Conservation (phyloP, 2,797 vertebrate species). For the Arnoldichthys spilopterus region DNA sequence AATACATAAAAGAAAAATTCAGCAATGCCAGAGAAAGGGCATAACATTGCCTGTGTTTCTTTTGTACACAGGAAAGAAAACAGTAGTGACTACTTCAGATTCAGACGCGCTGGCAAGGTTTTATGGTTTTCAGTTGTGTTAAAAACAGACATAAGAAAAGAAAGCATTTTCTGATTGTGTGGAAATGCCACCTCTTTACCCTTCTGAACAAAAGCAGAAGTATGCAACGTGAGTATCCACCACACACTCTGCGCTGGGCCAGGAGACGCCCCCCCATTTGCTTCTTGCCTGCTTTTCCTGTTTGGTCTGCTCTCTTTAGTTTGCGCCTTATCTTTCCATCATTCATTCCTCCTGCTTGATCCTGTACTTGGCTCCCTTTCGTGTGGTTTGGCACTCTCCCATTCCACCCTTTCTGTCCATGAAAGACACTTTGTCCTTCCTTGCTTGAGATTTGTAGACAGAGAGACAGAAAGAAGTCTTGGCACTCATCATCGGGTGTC, state of each 20-base stretch:
- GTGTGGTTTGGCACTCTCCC: conserved; percentile 71
- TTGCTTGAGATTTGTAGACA: conserved; percentile 44
- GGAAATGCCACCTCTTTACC: conserved; percentile 15
- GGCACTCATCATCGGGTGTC: conserved; percentile 58
- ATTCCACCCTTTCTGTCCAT: conserved; percentile 60
- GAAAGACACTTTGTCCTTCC: conserved; percentile 68
- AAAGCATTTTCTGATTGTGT: conserved; percentile 15
- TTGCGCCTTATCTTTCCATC: conserved; percentile 80
- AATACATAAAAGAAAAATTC: conserved; percentile 80
- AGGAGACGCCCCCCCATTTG: conserved; percentile 71
- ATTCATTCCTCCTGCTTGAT: conserved; percentile 80
- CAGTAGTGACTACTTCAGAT: conserved; percentile 56
- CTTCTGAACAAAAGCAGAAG: conserved; percentile 36
- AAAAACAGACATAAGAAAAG: background rate
- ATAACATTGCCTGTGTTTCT: conserved; percentile 72
- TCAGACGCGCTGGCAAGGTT: conserved; percentile 20
- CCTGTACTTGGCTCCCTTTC: conserved; percentile 72
- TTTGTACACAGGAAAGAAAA: conserved; percentile 70
- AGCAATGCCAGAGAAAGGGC: conserved; percentile 66
- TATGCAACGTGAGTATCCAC: conserved; percentile 67
- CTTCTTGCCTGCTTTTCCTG: conserved; percentile 78
- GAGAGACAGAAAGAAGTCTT: conserved; percentile 47
- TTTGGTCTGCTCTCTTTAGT: conserved; percentile 83
- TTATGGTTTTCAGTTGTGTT: background rate
- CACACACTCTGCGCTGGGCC: conserved; percentile 65